These are phyloP conservation scores for Benitochromis conjunctus DNA, from an alignment of 2,113 vertebrate species.

Conservation along the genomic window DNA sequence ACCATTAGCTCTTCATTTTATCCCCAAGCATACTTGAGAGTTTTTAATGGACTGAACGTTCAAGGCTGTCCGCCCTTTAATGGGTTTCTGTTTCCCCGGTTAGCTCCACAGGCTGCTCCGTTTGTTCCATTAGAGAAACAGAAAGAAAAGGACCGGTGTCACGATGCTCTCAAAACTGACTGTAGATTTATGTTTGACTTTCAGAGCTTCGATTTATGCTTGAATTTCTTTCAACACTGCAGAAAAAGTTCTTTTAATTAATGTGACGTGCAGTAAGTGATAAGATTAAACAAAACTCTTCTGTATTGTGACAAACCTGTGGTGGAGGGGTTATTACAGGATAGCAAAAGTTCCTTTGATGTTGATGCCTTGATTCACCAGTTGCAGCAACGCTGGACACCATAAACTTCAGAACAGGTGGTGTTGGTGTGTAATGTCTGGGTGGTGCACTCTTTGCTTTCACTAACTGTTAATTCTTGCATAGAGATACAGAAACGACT, in stretches of 20 bases:
- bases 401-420: background rate
- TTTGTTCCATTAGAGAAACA: background rate
- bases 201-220: background rate
- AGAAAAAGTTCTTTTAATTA: background rate
- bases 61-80: background rate
- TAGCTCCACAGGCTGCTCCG: background rate
- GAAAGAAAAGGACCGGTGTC: background rate
- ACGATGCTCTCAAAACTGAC: fast-evolving
- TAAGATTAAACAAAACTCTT: background rate
- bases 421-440: background rate
- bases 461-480: background rate
- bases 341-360: background rate
- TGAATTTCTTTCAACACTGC: background rate
- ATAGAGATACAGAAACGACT: background rate
- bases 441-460: background rate
- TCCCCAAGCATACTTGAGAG: background rate
- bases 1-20: background rate
- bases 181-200: background rate
- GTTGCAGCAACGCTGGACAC: background rate
- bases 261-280: background rate
- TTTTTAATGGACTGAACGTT: background rate
- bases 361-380: background rate
- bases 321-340: fast-evolving
- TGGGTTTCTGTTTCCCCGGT: background rate
- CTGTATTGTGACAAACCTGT: background rate